Percentiles rank a stretch among this genome's conserved stretches.
phyloP scores from a whole-genome alignment of 2,888 invertebrate genomes.

The Listrodromus nycthemerus region DNA sequence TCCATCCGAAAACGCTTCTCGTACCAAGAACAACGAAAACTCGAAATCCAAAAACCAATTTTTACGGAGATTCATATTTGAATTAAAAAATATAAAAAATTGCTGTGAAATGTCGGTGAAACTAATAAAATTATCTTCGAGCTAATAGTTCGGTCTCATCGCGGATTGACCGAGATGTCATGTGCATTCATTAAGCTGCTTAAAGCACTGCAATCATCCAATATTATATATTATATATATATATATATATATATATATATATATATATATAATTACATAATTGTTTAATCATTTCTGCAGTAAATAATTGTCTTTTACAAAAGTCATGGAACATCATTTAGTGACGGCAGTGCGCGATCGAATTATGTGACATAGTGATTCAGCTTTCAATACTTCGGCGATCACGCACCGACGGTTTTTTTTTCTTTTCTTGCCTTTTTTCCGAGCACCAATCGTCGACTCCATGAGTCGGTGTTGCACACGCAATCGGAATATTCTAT shows the following conservation, averaged over 20 bases:
- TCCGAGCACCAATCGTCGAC: slow-evolving; percentile 7
- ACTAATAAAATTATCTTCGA: not conserved
- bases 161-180: not conserved
- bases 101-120: not conserved
- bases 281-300: slow-evolving; percentile 19
- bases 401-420: not conserved
- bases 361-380: slow-evolving; percentile 10
- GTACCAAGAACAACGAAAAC: slow-evolving; percentile 20
- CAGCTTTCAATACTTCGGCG: not conserved
- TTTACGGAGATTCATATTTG: not conserved
- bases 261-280: not conserved
- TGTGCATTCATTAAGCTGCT: slow-evolving; percentile 17
- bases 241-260: slow-evolving; percentile 6
- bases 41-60: not conserved
- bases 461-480: slow-evolving; percentile 22
- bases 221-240: slow-evolving; percentile 4
- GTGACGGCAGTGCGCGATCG: slow-evolving; percentile 2
- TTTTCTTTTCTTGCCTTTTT: slow-evolving; percentile 1
- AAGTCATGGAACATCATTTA: slow-evolving; percentile 58
- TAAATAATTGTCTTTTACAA: slow-evolving; percentile 49
- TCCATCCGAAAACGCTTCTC: slow-evolving; percentile 13
- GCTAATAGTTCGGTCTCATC: not conserved
- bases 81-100: not conserved
- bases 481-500: slow-evolving; percentile 35
- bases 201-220: slow-evolving; percentile 19